phyloP scores from a whole-genome alignment of 2,888 invertebrate species.

The Tanaodytes sp. region DNA sequence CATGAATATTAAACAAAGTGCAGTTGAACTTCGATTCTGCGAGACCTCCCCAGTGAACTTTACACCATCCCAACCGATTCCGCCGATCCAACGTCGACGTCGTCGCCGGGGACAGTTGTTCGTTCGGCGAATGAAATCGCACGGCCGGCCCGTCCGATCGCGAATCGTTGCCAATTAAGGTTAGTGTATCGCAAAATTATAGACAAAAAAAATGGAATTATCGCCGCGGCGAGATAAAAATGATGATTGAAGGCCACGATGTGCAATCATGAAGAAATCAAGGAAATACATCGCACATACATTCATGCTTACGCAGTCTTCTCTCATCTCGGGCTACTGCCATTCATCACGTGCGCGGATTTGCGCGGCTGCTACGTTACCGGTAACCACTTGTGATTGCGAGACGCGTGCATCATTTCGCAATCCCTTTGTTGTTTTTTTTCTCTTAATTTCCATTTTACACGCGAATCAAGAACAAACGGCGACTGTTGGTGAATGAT shows the following conservation, averaged over 20 bases:
- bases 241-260: constrained; percentile 44
- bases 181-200: constrained; percentile 15
- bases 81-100: too few relatives aligned
- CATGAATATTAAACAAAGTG: too few relatives aligned
- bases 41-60: too few relatives aligned
- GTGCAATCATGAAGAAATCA: constrained; percentile 50
- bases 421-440: constrained; percentile 47
- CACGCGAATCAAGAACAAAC: constrained; percentile 9
- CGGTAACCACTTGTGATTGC: constrained; percentile 46
- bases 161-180: too few relatives aligned
- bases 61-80: too few relatives aligned
- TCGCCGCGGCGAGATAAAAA: constrained; percentile 41
- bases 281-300: constrained; percentile 49
- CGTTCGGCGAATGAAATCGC: too few relatives aligned
- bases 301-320: constrained; percentile 50
- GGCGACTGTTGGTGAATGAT: constrained; percentile 14
- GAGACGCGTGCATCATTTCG: constrained; percentile 49
- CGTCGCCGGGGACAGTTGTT: too few relatives aligned
- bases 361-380: constrained; percentile 40
- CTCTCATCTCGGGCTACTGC: constrained; percentile 48
- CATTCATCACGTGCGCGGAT: constrained; percentile 50
- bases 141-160: too few relatives aligned
- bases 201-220: constrained; percentile 32
- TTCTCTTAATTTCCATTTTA: constrained; percentile 43
- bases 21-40: too few relatives aligned